Conservation (phyloP, 2,888 invertebrate species). For the Noctua comes region DNA sequence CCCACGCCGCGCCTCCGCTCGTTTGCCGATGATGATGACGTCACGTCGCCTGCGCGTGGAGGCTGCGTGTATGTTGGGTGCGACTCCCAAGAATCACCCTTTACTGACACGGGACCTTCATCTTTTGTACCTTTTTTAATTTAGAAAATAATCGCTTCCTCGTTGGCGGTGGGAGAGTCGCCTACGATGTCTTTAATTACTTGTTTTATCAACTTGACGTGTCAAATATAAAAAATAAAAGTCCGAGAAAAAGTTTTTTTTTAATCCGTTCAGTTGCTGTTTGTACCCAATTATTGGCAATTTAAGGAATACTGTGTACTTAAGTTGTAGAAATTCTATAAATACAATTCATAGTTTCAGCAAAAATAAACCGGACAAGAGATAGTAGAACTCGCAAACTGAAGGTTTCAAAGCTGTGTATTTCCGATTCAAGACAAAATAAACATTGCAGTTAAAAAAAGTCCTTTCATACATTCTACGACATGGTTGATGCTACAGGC, state of each 20-base stretch:
- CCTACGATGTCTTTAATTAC: not conserved
- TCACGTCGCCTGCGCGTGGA: too few relatives aligned
- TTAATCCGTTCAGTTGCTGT: not conserved
- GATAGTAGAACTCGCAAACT: not conserved
- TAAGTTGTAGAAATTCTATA: not conserved
- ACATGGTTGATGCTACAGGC: not conserved
- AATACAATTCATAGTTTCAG: not conserved
- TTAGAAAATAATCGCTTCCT: not conserved
- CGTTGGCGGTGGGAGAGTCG: not conserved
- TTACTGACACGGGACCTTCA: not conserved
- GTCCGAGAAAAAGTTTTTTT: not conserved
- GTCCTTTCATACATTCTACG: not conserved
- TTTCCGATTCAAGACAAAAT: not conserved
- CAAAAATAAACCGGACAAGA: not conserved
- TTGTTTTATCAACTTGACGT: not conserved
- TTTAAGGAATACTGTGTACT: not conserved
- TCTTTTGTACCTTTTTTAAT: not conserved
- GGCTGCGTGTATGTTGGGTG: too few relatives aligned
- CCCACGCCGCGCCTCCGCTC: too few relatives aligned
- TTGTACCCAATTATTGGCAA: not conserved
- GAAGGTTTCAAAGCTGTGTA: not conserved
- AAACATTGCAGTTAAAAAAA: not conserved
- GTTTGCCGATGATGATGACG: too few relatives aligned
- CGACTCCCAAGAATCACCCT: too few relatives aligned
- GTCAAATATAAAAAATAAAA: not conserved